A percentile compares a stretch with the other conserved stretches of the same genome.
Conservation (phyloP, 2,797 vertebrate genomes). For the Takifugu ocellatus region DNA sequence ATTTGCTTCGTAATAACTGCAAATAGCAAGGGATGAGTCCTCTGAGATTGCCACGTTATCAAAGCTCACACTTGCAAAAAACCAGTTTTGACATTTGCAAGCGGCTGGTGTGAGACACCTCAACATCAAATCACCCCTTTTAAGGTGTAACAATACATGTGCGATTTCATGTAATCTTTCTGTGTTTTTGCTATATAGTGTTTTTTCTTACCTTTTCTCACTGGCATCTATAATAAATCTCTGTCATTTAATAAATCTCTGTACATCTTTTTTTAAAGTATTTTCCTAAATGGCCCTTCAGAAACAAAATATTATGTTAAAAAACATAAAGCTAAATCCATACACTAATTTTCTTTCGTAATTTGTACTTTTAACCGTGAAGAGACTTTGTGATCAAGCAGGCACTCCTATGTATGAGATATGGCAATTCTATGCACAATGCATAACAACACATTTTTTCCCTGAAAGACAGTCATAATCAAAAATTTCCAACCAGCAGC, state of each 20-base stretch:
- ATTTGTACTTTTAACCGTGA: too few species aligned
- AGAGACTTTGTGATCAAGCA: too few species aligned
- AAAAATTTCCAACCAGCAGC: slow-evolving; percentile 1
- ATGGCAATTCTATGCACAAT: not conserved
- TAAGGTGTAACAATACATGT: slow-evolving; percentile 9
- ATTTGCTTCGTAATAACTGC: slow-evolving; percentile 67
- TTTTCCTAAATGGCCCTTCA: too few species aligned
- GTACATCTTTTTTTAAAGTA: not conserved
- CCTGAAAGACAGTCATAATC: not conserved
- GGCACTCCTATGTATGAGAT: too few species aligned
- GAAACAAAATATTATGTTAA: too few species aligned
- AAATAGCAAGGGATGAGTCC: slow-evolving; percentile 56
- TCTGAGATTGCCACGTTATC: slow-evolving; percentile 54
- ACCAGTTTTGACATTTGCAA: slow-evolving; percentile 53
- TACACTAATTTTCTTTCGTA: too few species aligned
- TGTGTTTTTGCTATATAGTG: too few species aligned
- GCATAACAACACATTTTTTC: not conserved
- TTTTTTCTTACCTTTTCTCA: slow-evolving; percentile 29
- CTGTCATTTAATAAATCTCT: slow-evolving; percentile 11
- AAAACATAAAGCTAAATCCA: too few species aligned
- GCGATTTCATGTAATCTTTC: not conserved
- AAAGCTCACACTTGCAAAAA: slow-evolving; percentile 48
- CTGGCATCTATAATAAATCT: slow-evolving; percentile 52
- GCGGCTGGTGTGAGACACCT: slow-evolving; percentile 31
- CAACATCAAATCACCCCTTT: slow-evolving; percentile 27